Conservation (phyloP, 2,797 vertebrate genomes). For the Thalassophryne amazonica region DNA sequence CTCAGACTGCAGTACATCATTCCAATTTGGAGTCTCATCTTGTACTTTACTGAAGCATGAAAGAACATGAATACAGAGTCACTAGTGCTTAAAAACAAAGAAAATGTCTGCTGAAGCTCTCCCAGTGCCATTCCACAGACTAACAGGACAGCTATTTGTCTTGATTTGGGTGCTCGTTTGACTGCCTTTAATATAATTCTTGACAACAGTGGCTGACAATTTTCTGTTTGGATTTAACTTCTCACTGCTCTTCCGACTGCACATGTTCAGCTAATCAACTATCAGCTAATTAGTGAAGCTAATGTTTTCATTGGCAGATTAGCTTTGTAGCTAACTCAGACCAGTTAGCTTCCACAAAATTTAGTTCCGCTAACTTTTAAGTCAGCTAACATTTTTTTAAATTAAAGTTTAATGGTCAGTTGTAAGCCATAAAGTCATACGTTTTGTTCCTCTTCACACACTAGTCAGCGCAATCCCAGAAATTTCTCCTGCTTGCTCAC, state of each 20-base stretch:
- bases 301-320: no score
- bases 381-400: no score
- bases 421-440: no score
- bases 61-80: constrained; percentile 33
- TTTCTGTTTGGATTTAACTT: background rate
- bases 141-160: constrained; percentile 10
- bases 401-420: no score
- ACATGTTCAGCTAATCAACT: constrained; percentile 3
- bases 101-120: constrained; percentile 11
- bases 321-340: no score
- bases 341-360: no score
- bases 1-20: constrained; percentile 7
- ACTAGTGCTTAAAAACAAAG: constrained; percentile 22
- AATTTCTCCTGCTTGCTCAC: no score
- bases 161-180: constrained; percentile 19
- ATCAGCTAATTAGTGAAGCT: no score
- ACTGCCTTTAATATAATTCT: constrained; percentile 11
- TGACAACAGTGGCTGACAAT: background rate
- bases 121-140: background rate
- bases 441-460: no score
- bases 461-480: no score
- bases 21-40: constrained; percentile 21
- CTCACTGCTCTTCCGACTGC: background rate
- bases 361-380: no score
- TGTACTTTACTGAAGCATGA: constrained; percentile 28